Evolutionary conservation across 2,797 vertebrate species (phyloP).

Genomic region (Phrynocephalus guinanensis): DNA sequence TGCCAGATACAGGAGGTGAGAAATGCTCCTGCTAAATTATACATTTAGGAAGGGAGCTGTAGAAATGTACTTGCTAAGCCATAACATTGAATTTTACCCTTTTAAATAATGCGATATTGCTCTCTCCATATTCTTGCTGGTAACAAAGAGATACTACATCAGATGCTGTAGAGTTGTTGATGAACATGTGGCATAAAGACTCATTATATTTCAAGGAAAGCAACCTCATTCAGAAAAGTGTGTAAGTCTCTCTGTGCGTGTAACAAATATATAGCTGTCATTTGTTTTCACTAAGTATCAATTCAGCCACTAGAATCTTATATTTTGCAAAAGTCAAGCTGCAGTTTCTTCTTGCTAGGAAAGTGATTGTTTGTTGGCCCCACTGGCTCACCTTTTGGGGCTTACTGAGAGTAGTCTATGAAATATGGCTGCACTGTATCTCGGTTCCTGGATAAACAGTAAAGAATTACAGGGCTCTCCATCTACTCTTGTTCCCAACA

Average conservation of each 20-base stretch:
- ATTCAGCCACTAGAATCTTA: neutral
- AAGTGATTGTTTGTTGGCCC: neutral
- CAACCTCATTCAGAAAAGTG: neutral
- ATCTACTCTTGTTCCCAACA: neutral
- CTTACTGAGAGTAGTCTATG: neutral
- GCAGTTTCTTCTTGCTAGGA: neutral
- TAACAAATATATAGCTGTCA: neutral
- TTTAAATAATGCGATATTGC: neutral
- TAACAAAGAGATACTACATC: neutral
- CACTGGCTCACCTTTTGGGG: neutral
- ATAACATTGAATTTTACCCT: neutral
- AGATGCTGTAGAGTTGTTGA: neutral
- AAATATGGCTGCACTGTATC: neutral
- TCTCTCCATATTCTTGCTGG: neutral
- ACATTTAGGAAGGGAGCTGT: no score
- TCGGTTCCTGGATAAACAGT: neutral
- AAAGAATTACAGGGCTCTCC: neutral
- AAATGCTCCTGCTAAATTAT: neutral
- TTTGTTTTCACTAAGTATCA: neutral
- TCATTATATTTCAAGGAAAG: no score
- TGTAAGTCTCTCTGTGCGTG: neutral
- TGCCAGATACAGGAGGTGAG: no score
- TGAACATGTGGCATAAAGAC: no score
- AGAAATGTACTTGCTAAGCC: neutral
- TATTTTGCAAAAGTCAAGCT: neutral